Conservation (phyloP, 2,113 vertebrate species). For the Promerops cafer region DNA sequence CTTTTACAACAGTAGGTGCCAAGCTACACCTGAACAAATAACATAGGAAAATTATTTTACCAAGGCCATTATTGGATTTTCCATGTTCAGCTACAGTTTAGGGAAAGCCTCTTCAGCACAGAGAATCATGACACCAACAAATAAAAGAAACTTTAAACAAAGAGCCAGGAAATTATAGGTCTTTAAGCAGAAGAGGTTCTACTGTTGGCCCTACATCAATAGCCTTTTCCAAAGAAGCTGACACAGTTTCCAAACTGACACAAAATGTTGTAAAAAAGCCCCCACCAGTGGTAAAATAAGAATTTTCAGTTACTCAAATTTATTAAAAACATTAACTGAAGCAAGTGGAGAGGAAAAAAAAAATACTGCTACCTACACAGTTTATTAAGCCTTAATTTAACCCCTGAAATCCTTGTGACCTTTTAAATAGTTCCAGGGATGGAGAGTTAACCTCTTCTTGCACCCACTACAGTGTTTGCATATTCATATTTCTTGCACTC, state of each 20-base stretch:
- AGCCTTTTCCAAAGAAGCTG: not conserved
- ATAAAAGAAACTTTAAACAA: not conserved
- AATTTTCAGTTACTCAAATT: not conserved
- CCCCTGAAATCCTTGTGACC: not conserved
- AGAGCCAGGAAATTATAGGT: not conserved
- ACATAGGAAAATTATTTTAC: not conserved
- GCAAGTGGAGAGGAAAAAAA: not conserved
- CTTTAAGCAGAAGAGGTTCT: not conserved
- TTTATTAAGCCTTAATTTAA: not conserved
- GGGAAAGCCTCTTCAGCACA: not conserved
- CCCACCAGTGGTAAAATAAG: not conserved
- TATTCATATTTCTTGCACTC: not conserved
- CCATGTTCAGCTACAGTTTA: not conserved
- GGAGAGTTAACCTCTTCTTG: not conserved
- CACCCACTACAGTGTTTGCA: fast-evolving
- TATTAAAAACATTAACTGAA: not conserved
- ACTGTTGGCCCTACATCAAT: not conserved
- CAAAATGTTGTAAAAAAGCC: not conserved
- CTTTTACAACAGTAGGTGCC: not conserved
- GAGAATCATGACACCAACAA: not conserved
- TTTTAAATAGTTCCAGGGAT: not conserved
- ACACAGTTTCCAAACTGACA: not conserved
- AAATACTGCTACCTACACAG: not conserved
- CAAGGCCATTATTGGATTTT: not conserved
- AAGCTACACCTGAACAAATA: not conserved